phyloP scores from a whole-genome alignment of 2,797 vertebrate species.

The Lycodopsis pacificus region DNA sequence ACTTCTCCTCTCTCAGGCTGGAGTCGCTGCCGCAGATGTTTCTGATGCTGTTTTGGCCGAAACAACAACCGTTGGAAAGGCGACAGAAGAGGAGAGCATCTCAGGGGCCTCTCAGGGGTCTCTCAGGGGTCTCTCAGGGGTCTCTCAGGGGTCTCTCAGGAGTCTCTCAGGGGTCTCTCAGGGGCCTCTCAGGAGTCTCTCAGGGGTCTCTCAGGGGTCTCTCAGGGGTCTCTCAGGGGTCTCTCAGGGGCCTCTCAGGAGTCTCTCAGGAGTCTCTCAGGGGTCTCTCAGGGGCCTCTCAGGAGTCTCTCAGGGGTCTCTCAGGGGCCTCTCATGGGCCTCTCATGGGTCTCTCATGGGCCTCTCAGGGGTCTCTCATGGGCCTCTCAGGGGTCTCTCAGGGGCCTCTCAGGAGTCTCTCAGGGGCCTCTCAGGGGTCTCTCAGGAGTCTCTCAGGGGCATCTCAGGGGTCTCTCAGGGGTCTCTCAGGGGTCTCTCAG shows the following conservation, averaged over 20 bases:
- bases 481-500: background rate
- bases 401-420: slow-evolving; percentile 19
- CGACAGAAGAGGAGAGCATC: slow-evolving; percentile 18
- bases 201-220: slow-evolving; percentile 2
- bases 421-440: slow-evolving; percentile 7
- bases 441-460: slow-evolving; percentile 7
- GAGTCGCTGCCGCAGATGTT: slow-evolving; percentile 44
- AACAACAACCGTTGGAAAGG: slow-evolving; percentile 36
- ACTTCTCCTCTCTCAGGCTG: slow-evolving; percentile 34
- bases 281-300: slow-evolving; percentile 13
- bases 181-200: slow-evolving; percentile 14
- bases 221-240: slow-evolving; percentile 3
- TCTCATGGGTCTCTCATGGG: slow-evolving; percentile 2
- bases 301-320: slow-evolving; percentile 8
- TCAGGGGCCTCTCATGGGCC: background rate
- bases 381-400: slow-evolving; percentile 17
- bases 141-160: background rate
- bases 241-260: slow-evolving; percentile 1
- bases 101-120: slow-evolving; percentile 8
- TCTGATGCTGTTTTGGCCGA: slow-evolving; percentile 32
- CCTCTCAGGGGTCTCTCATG: slow-evolving; percentile 1
- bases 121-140: background rate
- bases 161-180: background rate
- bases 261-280: background rate
- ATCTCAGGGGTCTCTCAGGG: background rate